A percentile compares a stretch with the other conserved stretches of the same genome.
These are phyloP conservation scores for Bilobella aurantiaca DNA, from an alignment of 1,140 invertebrate species.

Conservation along the genomic window DNA sequence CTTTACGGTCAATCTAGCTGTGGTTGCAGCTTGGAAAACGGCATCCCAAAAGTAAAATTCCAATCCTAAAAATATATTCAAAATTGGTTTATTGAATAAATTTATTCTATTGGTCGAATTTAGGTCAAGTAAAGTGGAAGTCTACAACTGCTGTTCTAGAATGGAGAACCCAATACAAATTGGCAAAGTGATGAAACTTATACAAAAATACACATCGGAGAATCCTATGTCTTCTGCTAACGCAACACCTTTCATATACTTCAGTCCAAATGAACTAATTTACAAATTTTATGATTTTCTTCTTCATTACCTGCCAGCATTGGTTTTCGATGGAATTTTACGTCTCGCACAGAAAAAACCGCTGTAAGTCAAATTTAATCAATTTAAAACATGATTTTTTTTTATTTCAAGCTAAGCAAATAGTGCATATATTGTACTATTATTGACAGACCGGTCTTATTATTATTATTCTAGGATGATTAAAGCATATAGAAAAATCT, in stretches of 20 bases:
- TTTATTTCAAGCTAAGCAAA: not conserved
- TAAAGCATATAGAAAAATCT: constrained; percentile 66
- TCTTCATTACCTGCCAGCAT: constrained; percentile 72
- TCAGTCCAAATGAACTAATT: constrained; percentile 57
- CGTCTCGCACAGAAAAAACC: constrained; percentile 60
- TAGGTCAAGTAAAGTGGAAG: constrained; percentile 54
- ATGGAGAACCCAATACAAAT: constrained; percentile 78
- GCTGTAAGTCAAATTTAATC: constrained; percentile 69
- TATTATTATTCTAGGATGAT: too few species aligned
- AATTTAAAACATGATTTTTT: too few species aligned
- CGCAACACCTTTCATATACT: constrained; percentile 71
- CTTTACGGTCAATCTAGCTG: constrained; percentile 74
- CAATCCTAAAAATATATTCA: constrained; percentile 5
- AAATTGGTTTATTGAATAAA: too few species aligned
- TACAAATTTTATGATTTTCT: constrained; percentile 69
- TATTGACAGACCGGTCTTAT: constrained; percentile 35
- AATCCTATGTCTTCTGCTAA: constrained; percentile 67
- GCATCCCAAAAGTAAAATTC: constrained; percentile 40
- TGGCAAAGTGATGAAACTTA: constrained; percentile 52
- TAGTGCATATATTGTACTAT: constrained; percentile 23
- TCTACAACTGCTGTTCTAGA: constrained; percentile 85
- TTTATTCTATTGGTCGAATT: not conserved
- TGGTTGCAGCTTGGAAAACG: constrained; percentile 68
- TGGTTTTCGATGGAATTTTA: constrained; percentile 63
- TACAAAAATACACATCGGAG: constrained; percentile 57